Conservation (phyloP, 2,888 invertebrate species). For the Spicauda simplicius region DNA sequence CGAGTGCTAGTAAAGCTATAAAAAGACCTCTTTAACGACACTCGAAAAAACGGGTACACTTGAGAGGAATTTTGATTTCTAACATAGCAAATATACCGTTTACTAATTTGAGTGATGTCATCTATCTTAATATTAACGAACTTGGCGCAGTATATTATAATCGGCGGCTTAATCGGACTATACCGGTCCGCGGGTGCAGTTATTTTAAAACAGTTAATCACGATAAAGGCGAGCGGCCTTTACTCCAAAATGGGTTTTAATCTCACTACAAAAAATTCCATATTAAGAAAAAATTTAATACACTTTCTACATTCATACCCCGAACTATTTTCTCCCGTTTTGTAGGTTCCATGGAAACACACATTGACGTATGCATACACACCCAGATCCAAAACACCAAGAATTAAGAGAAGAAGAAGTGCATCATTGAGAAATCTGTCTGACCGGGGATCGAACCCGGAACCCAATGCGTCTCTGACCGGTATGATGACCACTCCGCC, state of each 20-base stretch:
- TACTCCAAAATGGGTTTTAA: slow-evolving; percentile 14
- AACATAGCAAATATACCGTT: not conserved
- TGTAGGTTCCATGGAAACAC: no score
- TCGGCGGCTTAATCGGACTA: slow-evolving; percentile 3
- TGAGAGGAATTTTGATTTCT: not conserved
- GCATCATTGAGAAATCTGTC: no score
- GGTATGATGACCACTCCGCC: no score
- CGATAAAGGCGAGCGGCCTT: slow-evolving; percentile 5
- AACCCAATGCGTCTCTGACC: no score
- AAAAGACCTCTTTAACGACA: not conserved
- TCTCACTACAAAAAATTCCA: slow-evolving; percentile 22
- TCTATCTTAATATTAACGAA: not conserved
- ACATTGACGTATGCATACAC: no score
- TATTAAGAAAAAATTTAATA: no score
- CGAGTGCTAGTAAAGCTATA: not conserved
- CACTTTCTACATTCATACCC: no score
- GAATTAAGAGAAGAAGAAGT: no score
- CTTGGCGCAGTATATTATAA: not conserved
- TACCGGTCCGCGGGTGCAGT: slow-evolving; percentile 13
- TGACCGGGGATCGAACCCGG: no score
- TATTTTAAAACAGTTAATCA: slow-evolving; percentile 21
- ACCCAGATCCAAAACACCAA: no score
- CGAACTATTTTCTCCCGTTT: no score
- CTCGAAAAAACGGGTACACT: not conserved
- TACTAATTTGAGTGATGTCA: not conserved